Evolutionary conservation across 2,113 vertebrate genomes (phyloP), one percentile per base, ranked within the genome.

Genomic region (Callionymus lyra): DNA sequence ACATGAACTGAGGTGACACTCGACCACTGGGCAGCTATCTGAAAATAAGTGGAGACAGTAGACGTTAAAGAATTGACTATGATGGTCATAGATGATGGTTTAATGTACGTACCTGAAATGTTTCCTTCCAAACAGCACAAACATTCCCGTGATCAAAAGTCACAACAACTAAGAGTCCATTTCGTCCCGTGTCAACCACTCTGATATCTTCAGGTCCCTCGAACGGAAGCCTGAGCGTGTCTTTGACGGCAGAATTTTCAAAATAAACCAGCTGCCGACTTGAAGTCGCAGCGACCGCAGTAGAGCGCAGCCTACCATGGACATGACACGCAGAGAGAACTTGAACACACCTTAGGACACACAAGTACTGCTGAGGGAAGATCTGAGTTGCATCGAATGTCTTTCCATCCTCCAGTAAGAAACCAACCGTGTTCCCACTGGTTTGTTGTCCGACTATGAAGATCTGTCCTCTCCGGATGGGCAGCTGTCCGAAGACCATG

Each of bases 261-360:
- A 94, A 91, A 56, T 72, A 83, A 65, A 98, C 72, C 10, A 98
- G 78, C 41, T 94, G 94, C 55, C 84, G 87, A 44, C 72, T 86
- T 43, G 47, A 76, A 1, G 91, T 97, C 17, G 86, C 52, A 10
- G 79, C 88, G 6, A 91, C 63, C 45, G 87, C 70, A 2, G 79
- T 70, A 9, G 83, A 77, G 44, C 13, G 77, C 46, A 89, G 66
- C 6, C 55, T 68, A 6, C 57, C 60, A 3, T 70, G 74, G 6
- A 42, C 12, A 2, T 63, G 50, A 31, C 85, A 67, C 1, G 59
- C 72, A 6, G 76, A 77, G 38, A 81, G 80, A 31, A 93, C 42
- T 1, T 59, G 39, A 44, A 90, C 48, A 59, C 79, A 87, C 10
- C 56, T 73, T 0, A 90, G 72, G 38, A 94, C 74, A 10, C 55